Conservation (phyloP, 1,140 invertebrate genomes). For the Pantala flavescens region DNA sequence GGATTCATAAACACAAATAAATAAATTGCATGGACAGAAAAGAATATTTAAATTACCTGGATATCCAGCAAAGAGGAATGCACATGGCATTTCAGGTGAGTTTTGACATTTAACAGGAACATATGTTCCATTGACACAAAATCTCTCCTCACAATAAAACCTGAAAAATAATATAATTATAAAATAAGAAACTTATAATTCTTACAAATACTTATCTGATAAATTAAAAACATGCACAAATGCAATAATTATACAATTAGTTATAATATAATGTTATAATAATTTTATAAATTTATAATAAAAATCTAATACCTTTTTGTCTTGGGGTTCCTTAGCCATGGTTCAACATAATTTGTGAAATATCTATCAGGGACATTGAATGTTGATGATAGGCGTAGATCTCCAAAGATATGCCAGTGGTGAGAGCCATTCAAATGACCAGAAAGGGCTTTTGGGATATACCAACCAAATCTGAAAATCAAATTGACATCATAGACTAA, state of each 20-base stretch:
- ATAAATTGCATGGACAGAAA: no score
- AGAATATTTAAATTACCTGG: constrained; percentile 29
- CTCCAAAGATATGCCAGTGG: constrained; percentile 11
- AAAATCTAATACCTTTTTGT: background rate
- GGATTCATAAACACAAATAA: no score
- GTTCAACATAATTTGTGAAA: background rate
- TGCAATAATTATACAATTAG: no score
- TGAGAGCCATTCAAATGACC: constrained; percentile 24
- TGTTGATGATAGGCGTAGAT: background rate
- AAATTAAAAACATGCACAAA: no score
- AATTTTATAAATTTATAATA: background rate
- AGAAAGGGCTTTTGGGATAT: constrained; percentile 41
- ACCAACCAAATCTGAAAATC: constrained; percentile 57
- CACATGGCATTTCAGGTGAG: constrained; percentile 33
- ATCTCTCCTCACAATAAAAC: constrained; percentile 39
- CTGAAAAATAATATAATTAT: no score
- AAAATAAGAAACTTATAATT: no score
- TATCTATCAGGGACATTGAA: background rate
- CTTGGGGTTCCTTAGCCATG: background rate
- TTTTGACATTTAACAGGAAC: constrained; percentile 41
- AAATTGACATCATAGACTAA: no score
- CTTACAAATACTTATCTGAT: no score
- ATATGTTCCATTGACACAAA: constrained; percentile 47
- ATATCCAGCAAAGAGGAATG: constrained; percentile 45
- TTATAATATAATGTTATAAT: no score